Evolutionary conservation across 2,888 invertebrate genomes (phyloP), one percentile per base, ranked within the genome.

Genomic region (Eumacrocentrus americanus): DNA sequence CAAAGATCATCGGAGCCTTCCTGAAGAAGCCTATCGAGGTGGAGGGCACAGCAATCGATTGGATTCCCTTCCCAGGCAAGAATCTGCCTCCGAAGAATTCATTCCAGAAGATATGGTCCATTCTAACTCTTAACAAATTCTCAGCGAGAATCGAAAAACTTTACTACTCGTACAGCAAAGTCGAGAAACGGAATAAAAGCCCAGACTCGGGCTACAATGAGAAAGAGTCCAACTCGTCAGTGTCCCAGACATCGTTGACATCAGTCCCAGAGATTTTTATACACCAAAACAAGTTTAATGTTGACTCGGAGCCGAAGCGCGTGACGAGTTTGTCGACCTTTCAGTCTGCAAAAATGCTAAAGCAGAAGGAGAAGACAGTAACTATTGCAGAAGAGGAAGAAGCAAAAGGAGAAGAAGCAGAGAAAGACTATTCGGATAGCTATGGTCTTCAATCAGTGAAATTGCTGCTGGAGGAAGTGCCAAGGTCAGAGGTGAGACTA

Each of bases 141-240:
- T 62, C 61, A 40, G 60, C 63, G n/a, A 63, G 70, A 3, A 42
- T 20, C 1, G 58, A 52, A 6, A 71, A 72, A n/a, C 22, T 67
- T 2, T 40, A 9, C 38, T n/a, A n/a, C n/a, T n/a, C n/a, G n/a
- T n/a, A n/a, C n/a, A n/a, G n/a, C n/a, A n/a, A n/a, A n/a, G n/a
- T n/a, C n/a, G 64, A 70, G 16, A 71, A 72, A 34, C 14, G 53
- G 1, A 57, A 51, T 16, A 62, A 61, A 25, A 14, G 25, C 1
- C 72, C 69, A 7, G 73, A 76, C 52, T 76, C 72, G 1, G 77
- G 71, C 2, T 73, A 70, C 63, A 71, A 69, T 34, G 76, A 74
- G 18, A 70, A 52, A n/a, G 14, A 37, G 2, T 23, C 14, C 12
- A 40, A 20, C 12, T 40, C 52, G 9, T 12, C 23, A 12, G 12